phyloP scores from a whole-genome alignment of 1,140 invertebrate species.

The Formica selysi region DNA sequence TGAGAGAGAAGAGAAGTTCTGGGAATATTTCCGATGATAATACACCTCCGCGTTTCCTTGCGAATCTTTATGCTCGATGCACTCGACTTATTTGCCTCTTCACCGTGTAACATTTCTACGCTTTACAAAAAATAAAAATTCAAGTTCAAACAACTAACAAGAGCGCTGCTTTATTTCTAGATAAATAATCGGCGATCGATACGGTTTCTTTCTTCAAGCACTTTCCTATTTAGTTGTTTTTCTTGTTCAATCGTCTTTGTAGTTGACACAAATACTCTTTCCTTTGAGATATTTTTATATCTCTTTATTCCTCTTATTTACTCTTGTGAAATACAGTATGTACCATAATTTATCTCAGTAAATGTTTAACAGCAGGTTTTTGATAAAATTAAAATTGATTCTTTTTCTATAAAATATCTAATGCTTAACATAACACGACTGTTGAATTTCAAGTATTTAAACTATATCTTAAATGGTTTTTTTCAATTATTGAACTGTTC shows the following conservation, averaged over 20 bases:
- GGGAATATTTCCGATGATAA: slow-evolving; percentile 7
- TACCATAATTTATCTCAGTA: neutral
- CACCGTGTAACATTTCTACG: neutral
- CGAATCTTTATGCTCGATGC: neutral
- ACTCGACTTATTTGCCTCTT: neutral
- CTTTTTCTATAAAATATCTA: neutral
- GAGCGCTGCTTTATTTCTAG: slow-evolving; percentile 13
- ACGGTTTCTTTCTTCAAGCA: neutral
- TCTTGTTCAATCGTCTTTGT: slow-evolving; percentile 12
- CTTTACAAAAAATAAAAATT: neutral
- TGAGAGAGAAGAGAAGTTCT: neutral
- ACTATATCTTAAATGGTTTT: neutral
- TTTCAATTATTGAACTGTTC: neutral
- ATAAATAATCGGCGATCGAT: slow-evolving; percentile 44
- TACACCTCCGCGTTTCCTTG: neutral
- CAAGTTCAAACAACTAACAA: slow-evolving; percentile 35
- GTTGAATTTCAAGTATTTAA: neutral
- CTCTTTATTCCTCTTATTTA: slow-evolving; percentile 1
- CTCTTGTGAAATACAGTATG: neutral
- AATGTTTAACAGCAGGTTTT: neutral
- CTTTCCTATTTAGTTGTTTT: slow-evolving; percentile 22
- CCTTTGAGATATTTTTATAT: slow-evolving; percentile 15
- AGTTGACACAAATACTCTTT: slow-evolving; percentile 20
- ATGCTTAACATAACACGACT: neutral
- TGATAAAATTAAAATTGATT: neutral